These are phyloP conservation scores for Pseudococcus viburni DNA, from an alignment of 2,888 invertebrate species.

Conservation along the genomic window DNA sequence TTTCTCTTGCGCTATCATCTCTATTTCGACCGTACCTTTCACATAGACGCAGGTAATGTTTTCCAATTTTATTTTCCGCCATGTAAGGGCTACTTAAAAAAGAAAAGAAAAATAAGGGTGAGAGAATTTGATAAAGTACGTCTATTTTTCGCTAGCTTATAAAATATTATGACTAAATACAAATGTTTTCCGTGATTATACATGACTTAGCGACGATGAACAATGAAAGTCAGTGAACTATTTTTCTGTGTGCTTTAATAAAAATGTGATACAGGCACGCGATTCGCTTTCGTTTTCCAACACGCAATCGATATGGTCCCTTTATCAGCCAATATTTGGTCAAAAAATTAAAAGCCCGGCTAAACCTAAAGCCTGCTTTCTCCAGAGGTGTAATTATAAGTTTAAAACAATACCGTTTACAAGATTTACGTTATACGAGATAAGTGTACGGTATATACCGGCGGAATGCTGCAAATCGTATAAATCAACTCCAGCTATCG, in stretches of 20 bases:
- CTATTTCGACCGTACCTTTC: not conserved
- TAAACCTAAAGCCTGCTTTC: constrained; percentile 3
- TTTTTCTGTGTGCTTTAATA: constrained; percentile 54
- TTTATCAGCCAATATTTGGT: constrained; percentile 63
- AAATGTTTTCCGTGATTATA: constrained; percentile 66
- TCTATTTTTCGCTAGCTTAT: constrained; percentile 36
- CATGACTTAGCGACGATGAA: constrained; percentile 59
- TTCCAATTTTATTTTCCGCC: constrained; percentile 28
- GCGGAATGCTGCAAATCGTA: constrained; percentile 38
- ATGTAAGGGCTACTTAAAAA: constrained; percentile 14
- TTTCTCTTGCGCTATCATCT: constrained; percentile 20
- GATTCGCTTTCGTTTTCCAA: constrained; percentile 59
- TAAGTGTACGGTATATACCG: not conserved
- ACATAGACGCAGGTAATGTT: not conserved
- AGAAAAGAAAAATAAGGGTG: constrained; percentile 42
- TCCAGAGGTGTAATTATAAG: constrained; percentile 38
- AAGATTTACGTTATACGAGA: constrained; percentile 49
- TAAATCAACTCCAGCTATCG: constrained; percentile 37
- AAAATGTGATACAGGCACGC: constrained; percentile 65
- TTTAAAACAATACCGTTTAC: constrained; percentile 38
- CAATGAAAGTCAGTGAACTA: constrained; percentile 60
- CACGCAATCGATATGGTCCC: constrained; percentile 65
- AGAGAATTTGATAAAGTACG: constrained; percentile 39
- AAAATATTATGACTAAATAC: constrained; percentile 62
- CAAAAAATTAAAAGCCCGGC: constrained; percentile 58